Base-by-base conservation (phyloP, 1,140 invertebrate species). In the Lordiphosa clarofinis region DNA sequence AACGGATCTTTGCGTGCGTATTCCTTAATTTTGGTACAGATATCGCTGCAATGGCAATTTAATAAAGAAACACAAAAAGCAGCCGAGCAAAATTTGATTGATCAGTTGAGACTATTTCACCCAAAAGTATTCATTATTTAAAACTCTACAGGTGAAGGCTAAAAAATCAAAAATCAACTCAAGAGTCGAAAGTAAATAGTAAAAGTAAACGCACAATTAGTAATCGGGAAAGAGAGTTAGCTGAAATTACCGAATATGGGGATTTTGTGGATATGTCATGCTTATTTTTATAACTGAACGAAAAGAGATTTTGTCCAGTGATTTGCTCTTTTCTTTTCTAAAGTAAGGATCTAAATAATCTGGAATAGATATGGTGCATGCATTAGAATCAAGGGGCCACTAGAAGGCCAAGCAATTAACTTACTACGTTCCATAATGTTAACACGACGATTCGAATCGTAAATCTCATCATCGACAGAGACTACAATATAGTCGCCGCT, bases 391-490 rank as follows among this genome's bases (percentile, higher is more conserved):
- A 38, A 50, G 66, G 42, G 36, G 50, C 43, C 50, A 31, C n/a
- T 28, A 8, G 8, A 43, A 19, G 4, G 21, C 13, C 46, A 21
- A 13, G 38, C 7, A 40, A 43, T 40, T n/a, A 64, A 88, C 89
- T 90, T 89, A 94, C 94, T 92, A 87, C 93, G 91, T 68, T 93
- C 90, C 40, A 94, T 91, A 21, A 94, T 92, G 44, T 92, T 92
- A 9, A 92, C 90, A 38, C 91, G 91, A 48, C 91, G 92, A 67
- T 91, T 91, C 0, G 94, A 94, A 88, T 95, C 93, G 79, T 95
- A 95, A n/a, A 94, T 93, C 88, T 95, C 94, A 70, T 96, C 95
- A 76, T 97, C 96, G 0, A 97, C 93, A 4, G 95, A 96, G 24
- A 97, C 94, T 33, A 97, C 92, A 0, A 95, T 92, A 78, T 97